Conservation (phyloP, 2,888 invertebrate genomes). For the Tetramorium bicarinatum region DNA sequence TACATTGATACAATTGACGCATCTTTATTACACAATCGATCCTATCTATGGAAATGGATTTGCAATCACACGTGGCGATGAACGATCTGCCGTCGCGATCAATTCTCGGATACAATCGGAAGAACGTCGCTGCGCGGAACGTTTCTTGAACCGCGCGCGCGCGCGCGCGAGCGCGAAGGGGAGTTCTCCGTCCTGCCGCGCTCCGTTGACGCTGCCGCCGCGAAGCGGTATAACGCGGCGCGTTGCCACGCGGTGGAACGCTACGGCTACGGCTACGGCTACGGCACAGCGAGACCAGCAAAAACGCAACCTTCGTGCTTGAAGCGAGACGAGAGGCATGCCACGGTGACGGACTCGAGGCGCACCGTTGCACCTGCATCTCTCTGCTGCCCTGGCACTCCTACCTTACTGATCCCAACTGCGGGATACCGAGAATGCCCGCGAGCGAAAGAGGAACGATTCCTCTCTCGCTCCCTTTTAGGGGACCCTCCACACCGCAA, state of each 20-base stretch:
- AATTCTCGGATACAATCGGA: conserved; percentile 14
- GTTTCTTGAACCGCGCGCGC: conserved; percentile 21
- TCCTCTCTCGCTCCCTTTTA: background rate
- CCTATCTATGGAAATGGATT: background rate
- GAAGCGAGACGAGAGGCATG: conserved; percentile 59
- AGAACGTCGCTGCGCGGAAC: conserved; percentile 31
- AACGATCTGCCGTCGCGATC: background rate
- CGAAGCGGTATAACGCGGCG: conserved; percentile 53
- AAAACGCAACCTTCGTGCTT: conserved; percentile 68
- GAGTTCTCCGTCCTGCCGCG: conserved; percentile 18
- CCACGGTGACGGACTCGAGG: conserved; percentile 59
- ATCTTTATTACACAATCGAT: background rate
- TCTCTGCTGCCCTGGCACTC: conserved; percentile 73
- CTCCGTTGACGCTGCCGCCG: conserved; percentile 41
- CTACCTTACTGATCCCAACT: conserved; percentile 78
- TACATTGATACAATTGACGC: background rate
- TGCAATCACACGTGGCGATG: background rate
- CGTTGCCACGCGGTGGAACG: conserved; percentile 46
- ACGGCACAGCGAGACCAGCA: conserved; percentile 68
- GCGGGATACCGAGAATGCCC: conserved; percentile 59
- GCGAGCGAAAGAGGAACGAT: conserved; percentile 16
- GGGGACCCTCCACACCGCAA: background rate
- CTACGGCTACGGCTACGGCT: conserved; percentile 35
- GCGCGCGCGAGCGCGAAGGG: background rate
- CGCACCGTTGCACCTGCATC: conserved; percentile 79